phyloP scores from a whole-genome alignment of 2,888 invertebrate species.

The Aphodius granarius region DNA sequence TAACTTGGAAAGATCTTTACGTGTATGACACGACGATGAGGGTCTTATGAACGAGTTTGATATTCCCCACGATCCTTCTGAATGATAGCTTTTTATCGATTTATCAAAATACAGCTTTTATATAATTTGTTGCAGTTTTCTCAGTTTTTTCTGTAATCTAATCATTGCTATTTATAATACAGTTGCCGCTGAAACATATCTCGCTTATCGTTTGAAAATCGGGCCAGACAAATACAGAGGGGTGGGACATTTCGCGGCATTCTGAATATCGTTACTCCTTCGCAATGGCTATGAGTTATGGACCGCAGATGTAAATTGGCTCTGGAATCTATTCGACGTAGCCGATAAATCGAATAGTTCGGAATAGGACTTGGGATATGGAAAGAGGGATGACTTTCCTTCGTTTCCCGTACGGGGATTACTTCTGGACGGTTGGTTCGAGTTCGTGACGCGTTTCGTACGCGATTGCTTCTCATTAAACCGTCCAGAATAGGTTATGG shows the following conservation, averaged over 20 bases:
- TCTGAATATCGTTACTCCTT: background rate
- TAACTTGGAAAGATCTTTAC: too few species aligned
- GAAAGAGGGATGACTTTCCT: background rate
- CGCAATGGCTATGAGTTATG: conserved; percentile 8
- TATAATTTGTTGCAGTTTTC: too few species aligned
- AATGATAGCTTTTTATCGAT: too few species aligned
- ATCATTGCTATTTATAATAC: too few species aligned
- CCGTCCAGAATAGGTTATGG: background rate
- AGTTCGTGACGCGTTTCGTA: background rate
- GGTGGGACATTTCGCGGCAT: background rate
- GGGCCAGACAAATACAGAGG: too few species aligned
- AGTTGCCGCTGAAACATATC: too few species aligned
- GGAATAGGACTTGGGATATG: background rate
- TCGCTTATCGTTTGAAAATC: too few species aligned
- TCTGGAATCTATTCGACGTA: conserved; percentile 4
- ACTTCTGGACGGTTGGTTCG: background rate
- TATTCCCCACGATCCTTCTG: too few species aligned
- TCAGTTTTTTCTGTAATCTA: too few species aligned
- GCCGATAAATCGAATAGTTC: conserved; percentile 11
- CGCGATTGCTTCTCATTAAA: conserved; percentile 5
- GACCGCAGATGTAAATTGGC: conserved; percentile 15
- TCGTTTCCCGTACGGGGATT: background rate
- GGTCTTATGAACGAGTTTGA: too few species aligned
- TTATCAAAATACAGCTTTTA: too few species aligned
- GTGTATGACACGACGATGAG: too few species aligned